Evolutionary conservation across 2,797 vertebrate genomes (phyloP).

Genomic region (Lophura swinhoii): DNA sequence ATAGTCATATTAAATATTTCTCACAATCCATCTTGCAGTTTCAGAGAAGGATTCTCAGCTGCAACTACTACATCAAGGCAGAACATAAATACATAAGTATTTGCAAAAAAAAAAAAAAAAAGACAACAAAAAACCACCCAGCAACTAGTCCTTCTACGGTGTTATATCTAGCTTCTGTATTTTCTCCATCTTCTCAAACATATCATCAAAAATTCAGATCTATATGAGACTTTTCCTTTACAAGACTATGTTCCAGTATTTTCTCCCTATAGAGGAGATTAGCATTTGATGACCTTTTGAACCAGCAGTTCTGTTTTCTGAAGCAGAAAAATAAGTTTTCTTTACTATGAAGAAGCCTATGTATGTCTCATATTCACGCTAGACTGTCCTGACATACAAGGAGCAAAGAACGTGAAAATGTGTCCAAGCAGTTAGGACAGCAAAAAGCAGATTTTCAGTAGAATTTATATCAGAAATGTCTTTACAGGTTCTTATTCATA

Average conservation of each 20-base stretch:
- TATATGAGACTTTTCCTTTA: neutral
- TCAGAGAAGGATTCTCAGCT: neutral
- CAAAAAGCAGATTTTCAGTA: neutral
- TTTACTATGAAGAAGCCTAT: conserved; percentile 8
- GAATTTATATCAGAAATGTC: neutral
- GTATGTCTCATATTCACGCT: neutral
- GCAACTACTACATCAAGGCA: neutral
- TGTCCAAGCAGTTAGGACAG: neutral
- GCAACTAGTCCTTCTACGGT: neutral
- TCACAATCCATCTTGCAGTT: neutral
- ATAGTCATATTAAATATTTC: neutral
- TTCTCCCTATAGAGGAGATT: neutral
- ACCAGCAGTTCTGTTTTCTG: conserved; percentile 51
- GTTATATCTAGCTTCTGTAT: neutral
- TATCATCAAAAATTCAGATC: neutral
- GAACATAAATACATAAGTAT: neutral
- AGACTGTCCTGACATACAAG: conserved; percentile 17
- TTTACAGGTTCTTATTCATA: neutral
- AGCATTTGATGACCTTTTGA: conserved; percentile 43
- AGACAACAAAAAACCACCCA: too few species aligned
- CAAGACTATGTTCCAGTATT: neutral
- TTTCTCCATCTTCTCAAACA: neutral
- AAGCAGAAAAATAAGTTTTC: conserved; percentile 69
- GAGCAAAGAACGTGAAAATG: conserved; percentile 22
- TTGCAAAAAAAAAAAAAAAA: neutral